Conservation (phyloP, 1,140 invertebrate genomes). For the Diprion similis region DNA sequence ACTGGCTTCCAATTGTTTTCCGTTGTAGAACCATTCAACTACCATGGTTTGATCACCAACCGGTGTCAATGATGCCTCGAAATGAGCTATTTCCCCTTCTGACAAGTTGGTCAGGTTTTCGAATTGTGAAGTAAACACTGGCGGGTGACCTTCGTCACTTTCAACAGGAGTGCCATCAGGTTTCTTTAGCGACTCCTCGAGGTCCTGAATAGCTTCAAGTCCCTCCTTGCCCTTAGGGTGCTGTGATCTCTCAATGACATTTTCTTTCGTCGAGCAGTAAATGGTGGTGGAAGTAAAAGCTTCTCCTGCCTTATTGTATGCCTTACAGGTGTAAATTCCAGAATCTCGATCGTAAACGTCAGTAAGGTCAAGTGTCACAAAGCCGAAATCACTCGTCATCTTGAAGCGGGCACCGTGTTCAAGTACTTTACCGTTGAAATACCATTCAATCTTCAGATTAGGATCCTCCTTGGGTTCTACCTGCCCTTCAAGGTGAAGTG, state of each 20-base stretch:
- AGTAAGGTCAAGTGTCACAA: slow-evolving; percentile 87
- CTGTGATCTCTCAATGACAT: slow-evolving; percentile 86
- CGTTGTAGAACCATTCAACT: slow-evolving; percentile 98
- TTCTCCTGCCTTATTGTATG: slow-evolving; percentile 85
- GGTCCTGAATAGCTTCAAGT: slow-evolving; percentile 86
- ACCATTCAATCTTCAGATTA: slow-evolving; percentile 93
- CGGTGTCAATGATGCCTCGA: slow-evolving; percentile 92
- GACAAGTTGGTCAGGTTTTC: slow-evolving; percentile 80
- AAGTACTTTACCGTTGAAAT: slow-evolving; percentile 88
- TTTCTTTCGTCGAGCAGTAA: slow-evolving; percentile 82
- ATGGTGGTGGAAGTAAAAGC: slow-evolving; percentile 91
- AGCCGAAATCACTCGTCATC: slow-evolving; percentile 90
- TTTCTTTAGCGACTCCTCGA: slow-evolving; percentile 84
- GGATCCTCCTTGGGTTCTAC: slow-evolving; percentile 97
- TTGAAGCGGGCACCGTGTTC: slow-evolving; percentile 87
- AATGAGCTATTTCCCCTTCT: slow-evolving; percentile 92
- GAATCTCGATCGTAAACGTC: slow-evolving; percentile 93
- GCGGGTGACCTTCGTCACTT: slow-evolving; percentile 80
- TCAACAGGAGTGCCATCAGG: slow-evolving; percentile 73
- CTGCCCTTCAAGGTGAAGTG: slow-evolving; percentile 90
- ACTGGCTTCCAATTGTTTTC: slow-evolving; percentile 85
- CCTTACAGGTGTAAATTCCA: slow-evolving; percentile 92
- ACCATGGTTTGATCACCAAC: slow-evolving; percentile 95
- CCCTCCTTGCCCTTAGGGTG: slow-evolving; percentile 94
- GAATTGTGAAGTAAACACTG: slow-evolving; percentile 88